phyloP scores from a whole-genome alignment of 2,113 vertebrate genomes.

The Campylomormyrus numenius region DNA sequence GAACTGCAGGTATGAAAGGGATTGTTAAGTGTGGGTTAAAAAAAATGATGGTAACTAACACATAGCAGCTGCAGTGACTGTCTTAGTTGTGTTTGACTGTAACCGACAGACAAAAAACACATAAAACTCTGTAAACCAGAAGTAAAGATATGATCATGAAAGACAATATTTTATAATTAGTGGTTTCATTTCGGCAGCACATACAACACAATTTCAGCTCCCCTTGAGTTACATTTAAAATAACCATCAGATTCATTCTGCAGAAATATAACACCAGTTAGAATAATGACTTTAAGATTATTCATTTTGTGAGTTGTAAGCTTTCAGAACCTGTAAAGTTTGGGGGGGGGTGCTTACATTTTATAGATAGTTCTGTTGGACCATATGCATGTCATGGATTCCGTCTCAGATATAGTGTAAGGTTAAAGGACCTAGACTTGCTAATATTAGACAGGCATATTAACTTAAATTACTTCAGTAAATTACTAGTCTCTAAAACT shows the following conservation, averaged over 20 bases:
- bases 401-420: neutral
- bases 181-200: neutral
- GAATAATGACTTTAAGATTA: neutral
- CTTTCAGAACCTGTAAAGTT: neutral
- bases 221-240: neutral
- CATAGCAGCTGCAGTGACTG: neutral
- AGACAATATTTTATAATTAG: neutral
- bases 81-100: neutral
- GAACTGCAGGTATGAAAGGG: conserved; percentile 77
- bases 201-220: neutral
- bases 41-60: neutral
- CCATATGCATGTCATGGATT: neutral
- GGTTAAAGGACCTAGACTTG: neutral
- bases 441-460: neutral
- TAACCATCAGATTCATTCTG: neutral
- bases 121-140: neutral
- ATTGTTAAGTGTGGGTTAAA: neutral
- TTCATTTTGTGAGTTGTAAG: neutral
- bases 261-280: neutral
- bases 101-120: neutral
- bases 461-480: neutral
- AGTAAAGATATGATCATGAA: neutral
- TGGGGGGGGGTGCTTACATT: neutral
- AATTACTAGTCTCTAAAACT: neutral
- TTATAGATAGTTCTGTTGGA: neutral